These are phyloP conservation scores for Yasuhikotakia modesta DNA, from an alignment of 2,797 vertebrate genomes.

Conservation along the genomic window DNA sequence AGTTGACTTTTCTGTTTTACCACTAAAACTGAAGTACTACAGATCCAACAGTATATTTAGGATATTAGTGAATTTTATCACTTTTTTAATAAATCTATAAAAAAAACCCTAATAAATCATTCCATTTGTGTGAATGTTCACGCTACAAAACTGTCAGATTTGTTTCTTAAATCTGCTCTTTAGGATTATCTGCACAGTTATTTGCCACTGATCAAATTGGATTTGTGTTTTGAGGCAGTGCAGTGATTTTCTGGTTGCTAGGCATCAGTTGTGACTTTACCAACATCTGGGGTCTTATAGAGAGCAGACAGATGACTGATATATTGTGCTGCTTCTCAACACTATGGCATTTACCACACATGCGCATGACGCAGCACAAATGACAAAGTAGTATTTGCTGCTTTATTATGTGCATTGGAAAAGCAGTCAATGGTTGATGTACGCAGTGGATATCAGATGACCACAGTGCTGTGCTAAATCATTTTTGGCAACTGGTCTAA, in stretches of 20 bases:
- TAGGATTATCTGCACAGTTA: background rate
- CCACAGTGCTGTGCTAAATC: background rate
- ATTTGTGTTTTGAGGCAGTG: slow-evolving; percentile 5
- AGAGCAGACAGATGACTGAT: background rate
- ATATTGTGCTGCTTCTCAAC: background rate
- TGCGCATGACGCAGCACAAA: background rate
- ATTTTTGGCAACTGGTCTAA: background rate
- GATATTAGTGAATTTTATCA: no score
- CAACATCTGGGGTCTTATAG: background rate
- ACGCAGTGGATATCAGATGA: background rate
- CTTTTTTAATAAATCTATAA: no score
- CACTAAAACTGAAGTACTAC: no score
- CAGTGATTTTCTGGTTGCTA: slow-evolving; percentile 8
- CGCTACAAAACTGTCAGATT: background rate
- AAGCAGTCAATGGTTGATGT: background rate
- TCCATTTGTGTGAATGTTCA: background rate
- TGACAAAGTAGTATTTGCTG: background rate
- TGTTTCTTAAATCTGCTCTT: background rate
- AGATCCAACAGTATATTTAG: no score
- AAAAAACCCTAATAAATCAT: no score
- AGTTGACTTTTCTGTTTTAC: background rate
- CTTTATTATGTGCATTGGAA: background rate
- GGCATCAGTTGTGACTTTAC: background rate
- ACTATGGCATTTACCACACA: background rate
- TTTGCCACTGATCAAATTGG: background rate